Evolutionary conservation across 2,888 invertebrate genomes (phyloP), one percentile per base, ranked within the genome.

Genomic region (Oxytorus armatus): DNA sequence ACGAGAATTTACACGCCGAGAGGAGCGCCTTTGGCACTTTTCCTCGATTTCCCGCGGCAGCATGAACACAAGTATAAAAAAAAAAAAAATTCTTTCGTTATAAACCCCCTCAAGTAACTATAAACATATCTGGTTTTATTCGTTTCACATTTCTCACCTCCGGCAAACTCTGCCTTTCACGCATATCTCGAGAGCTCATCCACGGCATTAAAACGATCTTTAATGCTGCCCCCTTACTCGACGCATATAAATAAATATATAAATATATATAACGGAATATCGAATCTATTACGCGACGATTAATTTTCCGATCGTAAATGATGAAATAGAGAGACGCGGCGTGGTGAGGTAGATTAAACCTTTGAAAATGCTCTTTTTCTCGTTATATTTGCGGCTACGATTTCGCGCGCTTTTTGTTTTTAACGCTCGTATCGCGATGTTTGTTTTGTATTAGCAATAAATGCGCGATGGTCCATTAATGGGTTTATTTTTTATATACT

Each of bases 41-140:
- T 81, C 77, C 72, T 77, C 75, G 55, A 81, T 82, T 81, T 82
- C 81, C 78, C 77, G 53, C 36, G 77, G 61, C 72, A 55, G 61
- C 55, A 23, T 68, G 44, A 33, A 55, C 61, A 55, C n/a, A n/a
- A n/a, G n/a, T 39, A 23, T 33, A 33, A 14, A 25, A 16, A 42
- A 14, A 61, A n/a, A 42, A 16, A 11, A 25, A 11, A 59, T 42
- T 69, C 18, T 55, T 55, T 55, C 23, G 14, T n/a, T 16, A 29
- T 69, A 42, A 68, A n/a, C n/a, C n/a, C 23, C 51, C 51, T 39
- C 23, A 14, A 39, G 51, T 25, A 5, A 11, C 8, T 53, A 53
- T 77, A 21, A 11, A n/a, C 42, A 53, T 77, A 21, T 63, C 16
- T 33, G 3, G 36, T n/a, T n/a, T 10, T 44, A 39, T n/a, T 29